Percentiles rank a stretch among this genome's conserved stretches.
phyloP scores from a whole-genome alignment of 2,888 invertebrate genomes.

The Timema podura region DNA sequence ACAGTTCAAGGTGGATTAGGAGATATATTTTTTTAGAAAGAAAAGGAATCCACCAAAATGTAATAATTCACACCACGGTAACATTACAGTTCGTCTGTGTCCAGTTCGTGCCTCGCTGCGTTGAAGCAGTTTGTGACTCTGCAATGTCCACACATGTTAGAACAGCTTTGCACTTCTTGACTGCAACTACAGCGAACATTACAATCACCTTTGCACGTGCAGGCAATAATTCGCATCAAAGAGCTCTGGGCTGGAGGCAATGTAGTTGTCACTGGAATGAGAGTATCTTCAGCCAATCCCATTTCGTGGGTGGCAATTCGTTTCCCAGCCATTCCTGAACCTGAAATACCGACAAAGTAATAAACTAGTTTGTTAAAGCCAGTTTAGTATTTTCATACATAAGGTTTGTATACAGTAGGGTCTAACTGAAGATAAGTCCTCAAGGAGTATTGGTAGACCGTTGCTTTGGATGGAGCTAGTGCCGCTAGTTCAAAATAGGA shows the following conservation, averaged over 20 bases:
- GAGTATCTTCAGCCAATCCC: neutral
- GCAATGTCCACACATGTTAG: neutral
- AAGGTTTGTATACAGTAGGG: neutral
- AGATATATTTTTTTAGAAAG: too few species aligned
- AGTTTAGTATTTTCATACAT: neutral
- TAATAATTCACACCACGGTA: too few species aligned
- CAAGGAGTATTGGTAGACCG: slow-evolving; percentile 5
- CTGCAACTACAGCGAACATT: neutral
- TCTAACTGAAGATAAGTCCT: slow-evolving; percentile 1
- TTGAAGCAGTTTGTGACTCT: neutral
- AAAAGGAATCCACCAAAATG: too few species aligned
- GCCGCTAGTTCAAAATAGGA: neutral
- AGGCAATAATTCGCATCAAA: slow-evolving; percentile 1
- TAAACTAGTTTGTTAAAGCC: neutral
- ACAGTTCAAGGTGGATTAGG: too few species aligned
- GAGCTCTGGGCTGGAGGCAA: neutral
- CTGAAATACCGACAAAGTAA: slow-evolving; percentile 8
- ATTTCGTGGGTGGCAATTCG: neutral
- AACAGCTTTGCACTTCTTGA: neutral
- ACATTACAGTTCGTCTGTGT: neutral
- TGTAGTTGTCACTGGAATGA: neutral
- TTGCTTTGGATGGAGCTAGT: slow-evolving; percentile 1
- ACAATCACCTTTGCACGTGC: slow-evolving; percentile 1
- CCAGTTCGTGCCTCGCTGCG: neutral
- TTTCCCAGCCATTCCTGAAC: neutral